Base-by-base conservation (phyloP, 1,140 invertebrate species). In the Trichonephila clavipes region DNA sequence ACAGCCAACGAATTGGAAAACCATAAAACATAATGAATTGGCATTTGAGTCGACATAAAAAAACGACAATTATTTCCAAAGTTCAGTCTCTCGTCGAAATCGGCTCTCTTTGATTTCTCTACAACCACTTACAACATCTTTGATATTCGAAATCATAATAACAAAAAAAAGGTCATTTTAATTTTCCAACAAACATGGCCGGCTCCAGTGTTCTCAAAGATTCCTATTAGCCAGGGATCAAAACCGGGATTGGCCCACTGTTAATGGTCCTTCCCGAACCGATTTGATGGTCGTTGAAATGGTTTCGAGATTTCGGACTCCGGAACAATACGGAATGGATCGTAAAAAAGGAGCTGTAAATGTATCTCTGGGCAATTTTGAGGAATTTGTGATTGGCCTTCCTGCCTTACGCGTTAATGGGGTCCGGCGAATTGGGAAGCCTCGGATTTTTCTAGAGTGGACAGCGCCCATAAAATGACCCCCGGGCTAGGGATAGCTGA, bases 341-440 rank as follows among this genome's bases (percentile, higher is more conserved):
- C 82, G 51, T 83, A 83, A 83, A 83, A 40, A n/a, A 59, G 19
- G 44, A 19, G 51, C 51, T 18, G 44, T 83, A 83, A 83, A 83
- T 83, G 82, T 59, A 59, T 83, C 82, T 51, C 51, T 19, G 40
- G 24, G 19, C 40, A 83, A 28, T 83, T 83, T 28, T 21, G 82
- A 59, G 82, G 82, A 83, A 83, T 58, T 83, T 83, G 82, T 83
- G 82, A 83, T 83, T 83, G 82, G 82, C 12, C 51, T 83, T 72
- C 44, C 51, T n/a, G 16, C 40, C 19, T 83, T 24, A n/a, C 28
- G 28, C 72, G 18, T 77, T 77, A 59, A 59, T 83, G 12, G 8
- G 40, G 82, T 51, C 0, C 82, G 82, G 12, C 82, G 44, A 83
- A 83, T 58, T 83, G 24, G 18, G 18, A 44, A n/a, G 44, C 8